phyloP scores from a whole-genome alignment of 2,888 invertebrate genomes.

The Cartodere bifasciata region DNA sequence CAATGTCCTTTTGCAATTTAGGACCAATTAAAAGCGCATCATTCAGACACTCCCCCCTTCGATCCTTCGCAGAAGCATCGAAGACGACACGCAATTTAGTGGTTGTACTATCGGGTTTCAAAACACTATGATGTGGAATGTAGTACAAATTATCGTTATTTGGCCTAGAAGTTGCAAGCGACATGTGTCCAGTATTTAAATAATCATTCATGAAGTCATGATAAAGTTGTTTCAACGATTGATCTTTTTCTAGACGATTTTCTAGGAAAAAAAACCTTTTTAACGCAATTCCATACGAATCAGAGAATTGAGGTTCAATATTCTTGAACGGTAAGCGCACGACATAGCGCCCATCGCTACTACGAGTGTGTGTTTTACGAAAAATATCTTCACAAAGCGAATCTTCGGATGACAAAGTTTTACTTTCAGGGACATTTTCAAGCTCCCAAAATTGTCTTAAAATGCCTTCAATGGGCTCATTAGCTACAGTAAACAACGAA shows the following conservation, averaged over 20 bases:
- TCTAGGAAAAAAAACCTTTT: conserved; percentile 5
- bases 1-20: conserved; percentile 12
- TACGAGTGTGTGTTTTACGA: neutral
- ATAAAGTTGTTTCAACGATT: neutral
- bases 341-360: conserved; percentile 2
- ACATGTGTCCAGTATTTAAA: conserved; percentile 10
- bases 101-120: conserved; percentile 1
- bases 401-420: conserved; percentile 3
- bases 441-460: conserved; percentile 5
- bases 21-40: conserved; percentile 10
- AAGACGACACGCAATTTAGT: conserved; percentile 11
- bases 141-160: conserved; percentile 3
- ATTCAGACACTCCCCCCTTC: conserved; percentile 8
- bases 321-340: conserved; percentile 4
- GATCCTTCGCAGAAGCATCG: conserved; percentile 7
- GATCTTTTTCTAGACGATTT: conserved; percentile 2
- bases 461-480: neutral
- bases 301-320: neutral
- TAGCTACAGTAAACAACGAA: no score
- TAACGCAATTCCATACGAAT: conserved; percentile 3
- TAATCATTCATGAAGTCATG: conserved; percentile 12
- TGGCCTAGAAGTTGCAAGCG: neutral
- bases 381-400: neutral
- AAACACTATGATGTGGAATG: conserved; percentile 13
- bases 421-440: conserved; percentile 1